Base-by-base conservation (phyloP, 2,888 invertebrate species). In the Aphrophora alni region DNA sequence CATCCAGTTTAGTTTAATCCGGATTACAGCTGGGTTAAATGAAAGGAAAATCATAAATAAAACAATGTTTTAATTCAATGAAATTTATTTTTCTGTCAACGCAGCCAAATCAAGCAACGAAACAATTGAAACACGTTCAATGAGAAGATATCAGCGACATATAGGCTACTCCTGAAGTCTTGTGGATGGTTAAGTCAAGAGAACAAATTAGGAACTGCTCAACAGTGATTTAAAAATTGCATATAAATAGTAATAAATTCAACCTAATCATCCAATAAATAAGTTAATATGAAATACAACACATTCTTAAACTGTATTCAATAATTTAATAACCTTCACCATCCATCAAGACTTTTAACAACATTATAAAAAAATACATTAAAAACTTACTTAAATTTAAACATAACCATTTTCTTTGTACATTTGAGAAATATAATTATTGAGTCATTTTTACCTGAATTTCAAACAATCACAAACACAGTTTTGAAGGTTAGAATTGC, bases 61-160 rank as follows among this genome's bases (percentile, higher is more conserved):
- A n/a, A 44, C 44, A 44, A 44, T 12, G n/a, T 5, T 3, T 71
- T 71, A 71, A 27, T 80, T 80, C 69, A 80, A 80, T 80, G 75
- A 69, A 80, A 44, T 81, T 81, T 82, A 77, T 77, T 78, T 82
- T 78, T 79, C 80, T 78, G 78, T 81, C 80, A 83, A 83, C 83
- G 83, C 83, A 83, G 82, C 82, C 82, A 82, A 83, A 82, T 83
- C 80, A 83, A 83, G 83, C 83, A 83, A 83, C 82, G 81, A 83
- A 83, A 83, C 83, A 82, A 83, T 82, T 80, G 76, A 81, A 82
- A 82, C 81, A 82, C 79, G 80, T 80, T 81, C 79, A 81, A 82
- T 82, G 82, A 80, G 74, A 81, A 82, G 82, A 83, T 82, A 83
- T 83, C 83, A 83, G 83, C 83, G 83, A 83, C 83, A 83, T 82